Conservation (phyloP, 2,888 invertebrate species). For the Acrobasis repandana region DNA sequence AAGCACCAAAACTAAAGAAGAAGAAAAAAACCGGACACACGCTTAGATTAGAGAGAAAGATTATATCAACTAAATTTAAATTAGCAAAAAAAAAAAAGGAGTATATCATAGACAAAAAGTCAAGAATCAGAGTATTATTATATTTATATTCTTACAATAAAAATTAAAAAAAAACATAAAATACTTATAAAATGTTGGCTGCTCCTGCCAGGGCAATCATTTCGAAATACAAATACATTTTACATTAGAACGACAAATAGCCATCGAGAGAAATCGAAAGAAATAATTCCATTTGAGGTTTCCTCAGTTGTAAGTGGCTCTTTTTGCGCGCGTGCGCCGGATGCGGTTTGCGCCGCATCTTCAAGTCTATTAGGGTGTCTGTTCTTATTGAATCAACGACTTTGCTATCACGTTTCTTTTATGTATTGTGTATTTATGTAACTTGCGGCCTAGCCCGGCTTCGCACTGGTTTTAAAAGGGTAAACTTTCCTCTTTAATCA, state of each 20-base stretch:
- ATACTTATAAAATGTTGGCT: constrained; percentile 47
- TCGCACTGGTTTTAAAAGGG: too few species aligned
- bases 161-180: neutral
- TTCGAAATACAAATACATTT: constrained; percentile 60
- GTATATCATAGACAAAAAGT: too few species aligned
- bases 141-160: too few species aligned
- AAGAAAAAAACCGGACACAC: too few species aligned
- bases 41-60: too few species aligned
- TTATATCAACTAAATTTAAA: too few species aligned
- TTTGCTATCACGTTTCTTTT: neutral
- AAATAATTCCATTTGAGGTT: constrained; percentile 73
- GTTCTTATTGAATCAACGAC: constrained; percentile 4
- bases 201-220: constrained; percentile 38
- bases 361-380: constrained; percentile 14
- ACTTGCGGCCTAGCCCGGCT: too few species aligned
- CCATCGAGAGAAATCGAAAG: constrained; percentile 52
- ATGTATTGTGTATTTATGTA: too few species aligned
- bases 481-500: too few species aligned
- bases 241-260: constrained; percentile 52
- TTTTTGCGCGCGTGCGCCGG: constrained; percentile 73
- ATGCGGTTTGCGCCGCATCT: constrained; percentile 50
- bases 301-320: constrained; percentile 49
- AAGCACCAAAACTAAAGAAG: too few species aligned
- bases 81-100: too few species aligned
- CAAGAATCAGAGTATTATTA: too few species aligned